phyloP scores from a whole-genome alignment of 2,888 invertebrate genomes.

The Sarcophaga variegata region DNA sequence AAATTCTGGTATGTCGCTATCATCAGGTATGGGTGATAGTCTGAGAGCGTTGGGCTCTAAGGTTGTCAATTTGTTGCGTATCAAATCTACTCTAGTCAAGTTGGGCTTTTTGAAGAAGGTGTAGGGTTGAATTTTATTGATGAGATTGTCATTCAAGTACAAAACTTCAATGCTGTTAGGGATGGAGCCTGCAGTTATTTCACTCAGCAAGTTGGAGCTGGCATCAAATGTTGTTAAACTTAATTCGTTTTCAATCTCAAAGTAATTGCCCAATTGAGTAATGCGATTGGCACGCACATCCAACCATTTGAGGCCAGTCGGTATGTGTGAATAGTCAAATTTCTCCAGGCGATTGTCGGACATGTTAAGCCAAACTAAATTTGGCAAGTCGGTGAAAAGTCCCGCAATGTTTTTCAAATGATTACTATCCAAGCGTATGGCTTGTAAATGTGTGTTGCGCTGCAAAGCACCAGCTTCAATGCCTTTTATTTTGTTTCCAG shows the following conservation, averaged over 20 bases:
- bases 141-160: conserved; percentile 94
- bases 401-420: conserved; percentile 91
- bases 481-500: conserved; percentile 90
- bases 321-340: conserved; percentile 94
- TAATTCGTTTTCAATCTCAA: conserved; percentile 87
- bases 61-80: conserved; percentile 94
- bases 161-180: conserved; percentile 93
- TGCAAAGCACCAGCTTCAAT: conserved; percentile 92
- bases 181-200: conserved; percentile 89
- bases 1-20: conserved; percentile 92
- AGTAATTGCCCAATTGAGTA: conserved; percentile 90
- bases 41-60: conserved; percentile 94
- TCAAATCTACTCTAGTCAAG: conserved; percentile 94
- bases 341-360: conserved; percentile 94
- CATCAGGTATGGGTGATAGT: conserved; percentile 90
- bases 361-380: conserved; percentile 94
- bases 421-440: conserved; percentile 94
- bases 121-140: conserved; percentile 92
- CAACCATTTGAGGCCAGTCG: conserved; percentile 91
- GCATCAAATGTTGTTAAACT: conserved; percentile 92
- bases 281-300: conserved; percentile 95
- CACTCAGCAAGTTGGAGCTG: conserved; percentile 92
- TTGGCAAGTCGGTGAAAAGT: conserved; percentile 91
- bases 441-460: conserved; percentile 89
- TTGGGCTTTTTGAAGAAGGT: conserved; percentile 95